Evolutionary conservation across 2,113 vertebrate genomes (phyloP).

Genomic region (Pyrgilauda ruficollis): DNA sequence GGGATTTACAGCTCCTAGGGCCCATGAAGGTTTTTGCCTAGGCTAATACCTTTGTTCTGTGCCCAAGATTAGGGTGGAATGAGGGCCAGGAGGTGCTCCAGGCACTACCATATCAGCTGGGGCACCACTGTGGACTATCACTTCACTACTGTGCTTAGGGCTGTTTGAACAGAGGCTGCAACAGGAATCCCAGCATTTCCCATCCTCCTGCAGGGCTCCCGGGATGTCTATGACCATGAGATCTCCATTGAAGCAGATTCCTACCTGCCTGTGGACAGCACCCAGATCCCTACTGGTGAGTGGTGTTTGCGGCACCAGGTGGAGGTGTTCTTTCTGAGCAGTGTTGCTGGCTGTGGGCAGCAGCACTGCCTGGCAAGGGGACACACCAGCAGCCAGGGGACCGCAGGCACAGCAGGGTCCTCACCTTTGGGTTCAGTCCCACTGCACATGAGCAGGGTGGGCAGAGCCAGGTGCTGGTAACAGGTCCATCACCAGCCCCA

Average conservation of each 20-base stretch:
- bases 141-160: not conserved
- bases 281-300: conserved; percentile 86
- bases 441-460: not conserved
- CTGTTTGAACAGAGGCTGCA: not conserved
- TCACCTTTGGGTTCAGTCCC: not conserved
- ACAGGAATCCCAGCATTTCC: not conserved
- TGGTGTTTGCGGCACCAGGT: not conserved
- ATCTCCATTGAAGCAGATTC: conserved; percentile 82
- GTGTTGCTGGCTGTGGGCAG: not conserved
- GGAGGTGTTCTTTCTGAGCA: not conserved
- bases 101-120: not conserved
- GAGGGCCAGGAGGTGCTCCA: not conserved
- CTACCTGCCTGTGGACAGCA: conserved; percentile 86
- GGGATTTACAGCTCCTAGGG: not conserved
- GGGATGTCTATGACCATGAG: conserved; percentile 82
- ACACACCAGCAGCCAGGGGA: not conserved
- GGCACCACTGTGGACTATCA: not conserved
- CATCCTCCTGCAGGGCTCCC: conserved; percentile 71
- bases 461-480: not conserved
- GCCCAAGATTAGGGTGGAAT: not conserved
- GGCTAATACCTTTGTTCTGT: not conserved
- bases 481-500: not conserved
- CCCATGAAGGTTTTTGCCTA: not conserved
- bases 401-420: not conserved
- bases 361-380: not conserved